Percentiles rank a stretch among this genome's conserved stretches.
Evolutionary conservation across 2,797 vertebrate species (phyloP).

Genomic region (Cheirogaleus major): DNA sequence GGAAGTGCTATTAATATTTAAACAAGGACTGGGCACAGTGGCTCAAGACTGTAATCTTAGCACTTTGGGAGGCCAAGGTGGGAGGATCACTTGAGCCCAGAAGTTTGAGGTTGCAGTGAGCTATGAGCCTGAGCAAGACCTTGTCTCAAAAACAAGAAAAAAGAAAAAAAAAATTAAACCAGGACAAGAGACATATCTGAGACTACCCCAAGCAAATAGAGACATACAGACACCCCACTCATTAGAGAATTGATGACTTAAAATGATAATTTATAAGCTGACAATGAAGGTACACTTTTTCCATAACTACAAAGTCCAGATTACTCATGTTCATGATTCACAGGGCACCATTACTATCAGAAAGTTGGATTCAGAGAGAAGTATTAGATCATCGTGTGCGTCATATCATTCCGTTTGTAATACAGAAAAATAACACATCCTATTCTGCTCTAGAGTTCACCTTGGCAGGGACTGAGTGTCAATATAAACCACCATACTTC

Average conservation of each 20-base stretch:
- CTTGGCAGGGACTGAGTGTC: background rate
- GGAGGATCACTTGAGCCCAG: background rate
- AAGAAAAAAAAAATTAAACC: background rate
- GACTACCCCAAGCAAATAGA: background rate
- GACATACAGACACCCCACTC: background rate
- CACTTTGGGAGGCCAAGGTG: background rate
- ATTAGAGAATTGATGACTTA: background rate
- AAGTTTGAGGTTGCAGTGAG: background rate
- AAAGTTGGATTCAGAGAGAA: background rate
- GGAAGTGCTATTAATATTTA: background rate
- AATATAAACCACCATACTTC: background rate
- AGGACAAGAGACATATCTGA: background rate
- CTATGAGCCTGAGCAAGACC: background rate
- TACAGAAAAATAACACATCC: background rate
- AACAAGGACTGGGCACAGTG: background rate
- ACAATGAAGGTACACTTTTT: background rate
- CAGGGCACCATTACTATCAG: background rate
- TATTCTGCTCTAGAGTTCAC: background rate
- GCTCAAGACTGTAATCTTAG: background rate
- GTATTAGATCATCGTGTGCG: background rate
- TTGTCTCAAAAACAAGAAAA: background rate
- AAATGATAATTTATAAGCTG: background rate
- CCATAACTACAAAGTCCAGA: background rate
- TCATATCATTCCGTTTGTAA: background rate
- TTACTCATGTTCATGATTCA: background rate